These are phyloP conservation scores for Periparus ater DNA, from an alignment of 2,797 vertebrate genomes.

Conservation along the genomic window DNA sequence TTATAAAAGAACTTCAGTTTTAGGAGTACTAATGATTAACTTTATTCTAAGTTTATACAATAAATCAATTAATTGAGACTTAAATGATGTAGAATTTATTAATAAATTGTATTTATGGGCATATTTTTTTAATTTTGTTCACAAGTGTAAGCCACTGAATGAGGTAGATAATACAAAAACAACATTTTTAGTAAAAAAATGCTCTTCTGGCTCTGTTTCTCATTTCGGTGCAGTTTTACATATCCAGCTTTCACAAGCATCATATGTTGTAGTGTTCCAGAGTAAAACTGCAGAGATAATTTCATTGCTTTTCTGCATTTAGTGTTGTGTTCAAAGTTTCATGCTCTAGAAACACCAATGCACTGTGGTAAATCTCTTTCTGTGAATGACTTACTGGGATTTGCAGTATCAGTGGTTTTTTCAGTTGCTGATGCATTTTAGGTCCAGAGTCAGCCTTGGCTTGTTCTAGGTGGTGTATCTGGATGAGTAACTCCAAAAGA, in stretches of 20 bases:
- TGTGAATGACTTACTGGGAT: background rate
- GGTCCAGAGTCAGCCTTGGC: background rate
- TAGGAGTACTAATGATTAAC: background rate
- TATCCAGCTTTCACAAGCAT: background rate
- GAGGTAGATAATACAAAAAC: background rate
- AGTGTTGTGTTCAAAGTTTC: background rate
- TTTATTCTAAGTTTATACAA: background rate
- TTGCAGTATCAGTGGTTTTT: background rate
- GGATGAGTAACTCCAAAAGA: background rate
- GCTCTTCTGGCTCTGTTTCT: background rate
- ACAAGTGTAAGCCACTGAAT: background rate
- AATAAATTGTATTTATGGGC: background rate
- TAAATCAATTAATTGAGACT: background rate
- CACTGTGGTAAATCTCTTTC: background rate
- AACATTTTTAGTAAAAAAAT: background rate
- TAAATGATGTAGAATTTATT: background rate
- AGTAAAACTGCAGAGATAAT: background rate
- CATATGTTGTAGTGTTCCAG: background rate
- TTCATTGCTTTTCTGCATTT: background rate
- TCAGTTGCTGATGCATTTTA: background rate
- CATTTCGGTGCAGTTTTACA: background rate
- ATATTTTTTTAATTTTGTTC: background rate
- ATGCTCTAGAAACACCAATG: background rate
- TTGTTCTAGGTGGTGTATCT: background rate
- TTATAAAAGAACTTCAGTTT: background rate